Conservation (phyloP, 1,140 invertebrate species). For the Cyrtorhinus lividipennis region DNA sequence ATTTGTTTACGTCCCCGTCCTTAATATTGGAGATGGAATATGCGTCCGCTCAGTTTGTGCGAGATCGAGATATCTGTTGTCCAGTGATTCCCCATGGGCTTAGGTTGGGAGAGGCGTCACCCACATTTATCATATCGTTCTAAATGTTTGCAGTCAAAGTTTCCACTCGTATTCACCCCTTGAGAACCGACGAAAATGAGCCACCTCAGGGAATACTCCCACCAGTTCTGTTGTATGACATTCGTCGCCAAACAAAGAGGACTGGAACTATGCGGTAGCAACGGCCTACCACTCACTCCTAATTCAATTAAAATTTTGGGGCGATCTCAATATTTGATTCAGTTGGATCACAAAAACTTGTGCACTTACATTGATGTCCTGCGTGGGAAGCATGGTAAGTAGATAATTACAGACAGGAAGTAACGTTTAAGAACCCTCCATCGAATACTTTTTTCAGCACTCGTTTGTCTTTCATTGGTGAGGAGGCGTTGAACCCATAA, state of each 20-base stretch:
- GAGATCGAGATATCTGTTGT: not conserved
- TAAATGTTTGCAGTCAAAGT: not conserved
- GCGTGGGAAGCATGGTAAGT: conserved; percentile 81
- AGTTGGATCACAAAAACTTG: conserved; percentile 62
- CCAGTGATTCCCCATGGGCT: not conserved
- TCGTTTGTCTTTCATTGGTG: no score
- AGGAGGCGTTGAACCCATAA: no score
- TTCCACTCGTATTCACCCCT: not conserved
- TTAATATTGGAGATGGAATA: not conserved
- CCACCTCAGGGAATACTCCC: not conserved
- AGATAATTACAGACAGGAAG: no score
- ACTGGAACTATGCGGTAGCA: conserved; percentile 83
- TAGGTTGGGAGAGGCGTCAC: no score
- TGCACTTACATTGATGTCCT: conserved; percentile 83
- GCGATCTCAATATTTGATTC: conserved; percentile 67
- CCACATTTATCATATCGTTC: not conserved
- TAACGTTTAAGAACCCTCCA: no score
- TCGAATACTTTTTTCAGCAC: not conserved
- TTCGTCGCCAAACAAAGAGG: conserved; percentile 83
- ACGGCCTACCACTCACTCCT: conserved; percentile 86
- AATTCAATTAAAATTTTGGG: conserved; percentile 92
- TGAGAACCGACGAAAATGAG: not conserved
- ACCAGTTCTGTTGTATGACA: conserved; percentile 60
- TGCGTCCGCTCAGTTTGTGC: not conserved
- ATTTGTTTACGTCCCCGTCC: not conserved